phyloP scores from a whole-genome alignment of 2,797 vertebrate species.

The Chaenodraco wilsoni region DNA sequence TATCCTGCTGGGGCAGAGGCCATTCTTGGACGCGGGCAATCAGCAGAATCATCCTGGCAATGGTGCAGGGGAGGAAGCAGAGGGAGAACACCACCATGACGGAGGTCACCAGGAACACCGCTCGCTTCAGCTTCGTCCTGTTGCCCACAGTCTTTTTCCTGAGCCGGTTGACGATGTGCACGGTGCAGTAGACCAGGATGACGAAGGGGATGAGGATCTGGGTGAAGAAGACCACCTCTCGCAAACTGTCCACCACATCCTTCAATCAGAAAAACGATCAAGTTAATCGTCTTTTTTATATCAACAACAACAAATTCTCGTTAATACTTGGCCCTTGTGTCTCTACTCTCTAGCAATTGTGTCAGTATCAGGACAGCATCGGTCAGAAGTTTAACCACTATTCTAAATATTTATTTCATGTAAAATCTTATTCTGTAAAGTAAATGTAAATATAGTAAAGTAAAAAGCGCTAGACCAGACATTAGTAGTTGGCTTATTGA shows the following conservation, averaged over 20 bases:
- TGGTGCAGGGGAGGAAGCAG: conserved; percentile 80
- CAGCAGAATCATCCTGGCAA: conserved; percentile 70
- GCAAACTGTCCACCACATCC: conserved; percentile 42
- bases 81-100: conserved; percentile 74
- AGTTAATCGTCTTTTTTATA: not conserved
- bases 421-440: not conserved
- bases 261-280: conserved; percentile 30
- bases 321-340: not conserved
- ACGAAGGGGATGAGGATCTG: conserved; percentile 79
- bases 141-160: conserved; percentile 63
- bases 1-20: fast-evolving
- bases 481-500: too few species aligned
- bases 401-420: not conserved
- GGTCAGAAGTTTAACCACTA: not conserved
- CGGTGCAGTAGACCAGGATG: conserved; percentile 78
- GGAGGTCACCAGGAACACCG: conserved; percentile 59
- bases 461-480: too few species aligned
- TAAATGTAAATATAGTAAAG: not conserved
- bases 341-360: not conserved
- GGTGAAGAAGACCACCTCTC: conserved; percentile 73
- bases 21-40: not conserved
- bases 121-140: conserved; percentile 72
- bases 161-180: conserved; percentile 68
- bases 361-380: not conserved
- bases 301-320: not conserved